phyloP scores from a whole-genome alignment of 2,113 vertebrate species.

The Pelobates fuscus region DNA sequence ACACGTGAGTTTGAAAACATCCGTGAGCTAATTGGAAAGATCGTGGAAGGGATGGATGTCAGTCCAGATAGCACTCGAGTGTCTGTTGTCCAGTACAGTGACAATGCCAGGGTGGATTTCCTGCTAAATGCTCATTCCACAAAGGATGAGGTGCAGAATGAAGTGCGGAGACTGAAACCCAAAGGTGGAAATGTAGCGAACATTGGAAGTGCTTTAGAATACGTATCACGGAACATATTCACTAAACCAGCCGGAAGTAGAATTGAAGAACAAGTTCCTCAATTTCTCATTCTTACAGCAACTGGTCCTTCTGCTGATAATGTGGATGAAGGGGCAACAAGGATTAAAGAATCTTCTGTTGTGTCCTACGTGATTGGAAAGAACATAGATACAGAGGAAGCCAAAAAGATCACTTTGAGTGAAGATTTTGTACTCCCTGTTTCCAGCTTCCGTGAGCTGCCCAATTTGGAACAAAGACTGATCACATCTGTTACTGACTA shows the following conservation, averaged over 20 bases:
- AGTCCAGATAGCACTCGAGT: slow-evolving; percentile 82
- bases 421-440: slow-evolving; percentile 79
- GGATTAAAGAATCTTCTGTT: slow-evolving; percentile 78
- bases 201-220: slow-evolving; percentile 83
- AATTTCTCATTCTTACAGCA: slow-evolving; percentile 87
- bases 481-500: slow-evolving; percentile 77
- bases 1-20: slow-evolving; percentile 77
- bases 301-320: slow-evolving; percentile 82
- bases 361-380: slow-evolving; percentile 81
- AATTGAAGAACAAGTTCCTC: slow-evolving; percentile 88
- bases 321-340: slow-evolving; percentile 70
- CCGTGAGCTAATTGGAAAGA: slow-evolving; percentile 75
- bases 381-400: slow-evolving; percentile 73
- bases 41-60: slow-evolving; percentile 82
- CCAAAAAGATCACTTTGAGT: slow-evolving; percentile 80
- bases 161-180: slow-evolving; percentile 70
- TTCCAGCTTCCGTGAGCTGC: slow-evolving; percentile 78
- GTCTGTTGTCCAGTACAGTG: slow-evolving; percentile 90
- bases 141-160: slow-evolving; percentile 79
- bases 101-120: slow-evolving; percentile 80
- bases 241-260: slow-evolving; percentile 86
- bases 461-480: slow-evolving; percentile 76
- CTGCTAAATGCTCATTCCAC: slow-evolving; percentile 80
- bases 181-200: slow-evolving; percentile 80
- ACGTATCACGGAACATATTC: slow-evolving; percentile 83